Conservation (phyloP, 2,113 vertebrate species). For the Thalassarche chlororhynchos region DNA sequence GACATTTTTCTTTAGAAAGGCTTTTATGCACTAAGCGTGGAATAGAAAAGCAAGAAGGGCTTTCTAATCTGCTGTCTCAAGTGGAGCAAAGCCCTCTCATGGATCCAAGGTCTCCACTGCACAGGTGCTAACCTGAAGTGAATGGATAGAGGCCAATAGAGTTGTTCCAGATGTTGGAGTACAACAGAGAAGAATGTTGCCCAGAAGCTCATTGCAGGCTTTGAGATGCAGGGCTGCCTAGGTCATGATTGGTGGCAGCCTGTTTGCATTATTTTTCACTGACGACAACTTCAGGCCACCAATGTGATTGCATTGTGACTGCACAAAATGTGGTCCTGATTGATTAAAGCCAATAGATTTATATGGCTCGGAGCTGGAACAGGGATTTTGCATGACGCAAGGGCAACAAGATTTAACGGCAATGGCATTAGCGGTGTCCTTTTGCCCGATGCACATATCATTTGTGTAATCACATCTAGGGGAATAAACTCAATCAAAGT, state of each 20-base stretch:
- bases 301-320: neutral
- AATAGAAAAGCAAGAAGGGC: neutral
- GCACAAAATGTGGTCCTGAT: neutral
- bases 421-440: neutral
- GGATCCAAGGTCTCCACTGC: neutral
- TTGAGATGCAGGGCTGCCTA: neutral
- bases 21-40: fast-evolving
- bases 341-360: neutral
- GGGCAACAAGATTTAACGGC: neutral
- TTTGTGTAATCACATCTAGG: neutral
- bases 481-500: neutral
- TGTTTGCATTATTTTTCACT: neutral
- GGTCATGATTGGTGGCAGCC: fast-evolving
- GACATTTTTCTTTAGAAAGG: neutral
- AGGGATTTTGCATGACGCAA: neutral
- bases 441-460: neutral
- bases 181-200: neutral
- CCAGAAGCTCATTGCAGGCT: neutral
- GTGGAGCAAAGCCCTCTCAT: neutral
- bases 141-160: neutral
- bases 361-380: neutral
- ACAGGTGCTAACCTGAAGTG: neutral
- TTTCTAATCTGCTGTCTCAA: neutral
- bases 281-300: neutral
- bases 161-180: neutral